These are phyloP conservation scores for Miniopterus natalensis DNA, from an alignment of 2,113 vertebrate genomes.

Conservation along the genomic window DNA sequence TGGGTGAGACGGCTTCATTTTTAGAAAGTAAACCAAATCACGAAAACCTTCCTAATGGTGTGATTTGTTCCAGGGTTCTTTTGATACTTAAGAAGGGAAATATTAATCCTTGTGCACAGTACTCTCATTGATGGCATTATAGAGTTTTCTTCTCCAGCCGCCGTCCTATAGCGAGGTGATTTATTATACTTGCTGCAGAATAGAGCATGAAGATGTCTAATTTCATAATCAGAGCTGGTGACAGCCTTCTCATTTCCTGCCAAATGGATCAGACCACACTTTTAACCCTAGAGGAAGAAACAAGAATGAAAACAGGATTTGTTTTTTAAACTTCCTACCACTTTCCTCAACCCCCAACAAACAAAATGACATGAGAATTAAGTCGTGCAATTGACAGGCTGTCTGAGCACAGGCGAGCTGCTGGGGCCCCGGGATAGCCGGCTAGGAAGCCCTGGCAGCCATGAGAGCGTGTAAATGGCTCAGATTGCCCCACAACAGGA, in stretches of 20 bases:
- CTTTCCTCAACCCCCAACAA: background rate
- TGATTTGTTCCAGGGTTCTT: conserved; percentile 42
- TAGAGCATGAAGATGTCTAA: conserved; percentile 64
- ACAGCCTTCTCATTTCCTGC: conserved; percentile 86
- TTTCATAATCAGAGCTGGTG: conserved; percentile 40
- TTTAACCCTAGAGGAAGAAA: conserved; percentile 88
- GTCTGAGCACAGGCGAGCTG: background rate
- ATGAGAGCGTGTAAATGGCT: background rate
- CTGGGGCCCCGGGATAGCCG: background rate
- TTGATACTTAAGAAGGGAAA: conserved; percentile 36
- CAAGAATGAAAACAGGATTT: conserved; percentile 68
- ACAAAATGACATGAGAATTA: background rate
- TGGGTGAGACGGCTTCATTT: background rate
- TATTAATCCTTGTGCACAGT: background rate
- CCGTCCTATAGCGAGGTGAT: background rate
- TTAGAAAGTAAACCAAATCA: background rate
- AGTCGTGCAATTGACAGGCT: background rate
- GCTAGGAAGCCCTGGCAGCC: background rate
- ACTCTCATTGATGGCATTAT: background rate
- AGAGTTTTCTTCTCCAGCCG: conserved; percentile 60
- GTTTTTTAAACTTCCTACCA: background rate
- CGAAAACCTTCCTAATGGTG: conserved; percentile 37
- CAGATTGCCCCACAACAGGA: background rate
- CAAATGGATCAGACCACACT: conserved; percentile 92
- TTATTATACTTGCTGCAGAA: background rate